Base-by-base conservation (phyloP, 2,113 vertebrate genomes). In the Hypomesus transpacificus region DNA sequence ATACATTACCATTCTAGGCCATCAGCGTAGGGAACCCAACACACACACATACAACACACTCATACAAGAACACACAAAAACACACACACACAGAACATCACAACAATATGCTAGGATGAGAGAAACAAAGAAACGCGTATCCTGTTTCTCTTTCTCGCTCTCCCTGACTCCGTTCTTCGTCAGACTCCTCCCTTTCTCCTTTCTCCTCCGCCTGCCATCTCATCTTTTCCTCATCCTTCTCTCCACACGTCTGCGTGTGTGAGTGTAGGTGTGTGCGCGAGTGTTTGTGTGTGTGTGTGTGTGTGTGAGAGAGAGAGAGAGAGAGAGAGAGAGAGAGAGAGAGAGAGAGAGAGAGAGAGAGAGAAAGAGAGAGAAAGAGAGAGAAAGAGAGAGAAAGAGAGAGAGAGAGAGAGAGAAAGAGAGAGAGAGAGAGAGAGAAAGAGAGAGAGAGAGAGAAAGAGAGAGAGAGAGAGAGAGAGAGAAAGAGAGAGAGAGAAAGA, bases 1-100 rank as follows among this genome's bases (percentile, higher is more conserved):
- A 87, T 86, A 85, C 76, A 86, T 89, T 88, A 86, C 80, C 81
- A 87, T 91, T 90, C 87, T 89, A 88, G 90, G 89, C 86, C 91
- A 91, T 83, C 82, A 82, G 79, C 83, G 69, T 69, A 20, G 85
- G 80, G 82, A 86, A 66, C 31, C 22, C 13, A 61, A 22, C n/a
- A 50, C 63, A 22, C 34, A 39, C 3, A 20, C 34, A 65, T 18
- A 71, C 26, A 53, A 68, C 60, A 68, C 20, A 74, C 53, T 64
- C 73, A 75, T 26, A 58, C 53, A 34, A 3, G 26, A 69, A 31
- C 21, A 28, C 22, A 17, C 16, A 68, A 66, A 67, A 68, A 18
- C 53, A 71, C 53, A 69, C 26, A 14, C 22, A n/a, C 54, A 72
- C 2, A 22, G 50, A 11, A 4, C 14, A 21, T 61, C 59, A 26